Evolutionary conservation across 2,113 vertebrate genomes (phyloP), one percentile per base, ranked within the genome.

Genomic region (Ictidomys tridecemlineatus): DNA sequence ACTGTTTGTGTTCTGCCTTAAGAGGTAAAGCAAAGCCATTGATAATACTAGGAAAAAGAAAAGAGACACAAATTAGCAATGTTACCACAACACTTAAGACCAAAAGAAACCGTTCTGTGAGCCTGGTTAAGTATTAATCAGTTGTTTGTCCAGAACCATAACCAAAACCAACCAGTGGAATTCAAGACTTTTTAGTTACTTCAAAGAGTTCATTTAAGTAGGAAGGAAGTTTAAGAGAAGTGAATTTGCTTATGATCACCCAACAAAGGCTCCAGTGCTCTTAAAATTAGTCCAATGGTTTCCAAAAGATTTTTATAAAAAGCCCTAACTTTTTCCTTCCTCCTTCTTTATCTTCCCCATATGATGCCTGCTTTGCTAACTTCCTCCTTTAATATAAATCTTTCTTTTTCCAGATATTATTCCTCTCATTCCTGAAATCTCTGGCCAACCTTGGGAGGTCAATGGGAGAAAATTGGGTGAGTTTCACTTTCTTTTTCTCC

Each of bases 1-100:
- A 99, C 99, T 99, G 99, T 99, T 99, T 99, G 98, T 99, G 99
- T 98, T 99, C 99, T 45, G 99, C 99, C 98, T 99, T 99, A 97
- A 99, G 99, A 48, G 99, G 99, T 99, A 99, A 99, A 99, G 99
- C 99, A 96, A 99, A 99, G 98, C 99, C 99, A 99, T 99, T 99
- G 99, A 99, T 99, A 99, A 99, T 99, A 99, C 99, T 99, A 98
- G 95, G 98, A 97, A 97, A 86, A 8, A 97, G 74, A 98, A 96
- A 79, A 98, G 53, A 98, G 97, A 94, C 48, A 80, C 10, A 32
- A 90, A 83, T 98, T 97, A 98, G 96, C 89, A 91, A 93, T 42
- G 92, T 20, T 56, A 96, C 58, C 69, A 97, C 76, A 97, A 82
- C 96, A 94, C 85, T 51, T 10, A 72, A 70, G 86, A 42, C 4